Evolutionary conservation across 1,140 invertebrate genomes (phyloP), one percentile per base, ranked within the genome.

Genomic region (Sarcophaga peregrina): DNA sequence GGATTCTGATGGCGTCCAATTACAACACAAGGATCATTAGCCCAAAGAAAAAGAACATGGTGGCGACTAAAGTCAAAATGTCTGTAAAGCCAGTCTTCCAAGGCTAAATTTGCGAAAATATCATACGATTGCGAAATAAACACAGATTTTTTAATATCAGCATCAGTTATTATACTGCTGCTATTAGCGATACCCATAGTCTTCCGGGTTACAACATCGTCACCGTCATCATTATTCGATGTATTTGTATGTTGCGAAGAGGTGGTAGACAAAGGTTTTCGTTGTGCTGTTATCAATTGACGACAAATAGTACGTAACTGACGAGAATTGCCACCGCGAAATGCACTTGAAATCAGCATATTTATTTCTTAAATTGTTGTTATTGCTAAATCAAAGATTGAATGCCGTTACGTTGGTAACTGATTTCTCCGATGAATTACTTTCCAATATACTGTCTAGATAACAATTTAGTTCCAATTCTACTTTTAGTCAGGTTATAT

Each of bases 1-100:
- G 98, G 97, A 91, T 99, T 99, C 90, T 99, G 98, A 91, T 99
- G 96, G 58, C 97, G 92, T 2, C 98, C 98, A 88, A 99, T 95
- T 0, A 99, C 98, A 76, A 99, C 96, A 89, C 96, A 96, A 0
- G 98, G 97, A 85, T 95, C 92, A 91, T 99, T 99, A 78, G 94
- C 92, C 97, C 97, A 99, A 62, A 99, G 90, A 86, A 99, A 92
- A 86, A 99, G 91, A 0, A 98, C 91, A 89, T 97, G 95, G 86
- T 96, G 94, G 82, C 95, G 94, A 3, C 91, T 92, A 84, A 98
- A 97, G 90, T 97, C 93, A 86, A 93, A 94, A 89, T 98, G 96
- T 73, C 93, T 93, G 90, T 98, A 98, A 74, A 99, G 91, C 97
- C 97, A 99, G 88, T 98, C 96, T 91, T 99, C 97, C 8, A 99